Conservation (phyloP, 2,888 invertebrate genomes). For the Caenorhabditis becei region DNA sequence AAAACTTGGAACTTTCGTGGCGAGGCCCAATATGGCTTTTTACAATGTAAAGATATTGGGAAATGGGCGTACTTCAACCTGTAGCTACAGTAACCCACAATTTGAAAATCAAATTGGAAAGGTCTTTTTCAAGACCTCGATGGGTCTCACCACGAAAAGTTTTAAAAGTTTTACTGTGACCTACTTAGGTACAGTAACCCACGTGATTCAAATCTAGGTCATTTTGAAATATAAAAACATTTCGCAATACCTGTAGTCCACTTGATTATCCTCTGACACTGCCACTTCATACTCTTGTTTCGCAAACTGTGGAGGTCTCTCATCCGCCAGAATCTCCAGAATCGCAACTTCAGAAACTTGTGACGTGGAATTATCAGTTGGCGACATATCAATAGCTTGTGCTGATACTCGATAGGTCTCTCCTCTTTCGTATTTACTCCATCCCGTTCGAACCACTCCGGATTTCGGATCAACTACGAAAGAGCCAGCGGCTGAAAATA, state of each 20-base stretch:
- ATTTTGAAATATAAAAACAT: slow-evolving; percentile 1
- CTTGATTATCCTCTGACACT: slow-evolving; percentile 95
- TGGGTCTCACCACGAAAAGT: no score
- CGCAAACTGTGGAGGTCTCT: slow-evolving; percentile 97
- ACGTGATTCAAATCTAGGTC: no score
- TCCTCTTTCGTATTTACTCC: slow-evolving; percentile 70
- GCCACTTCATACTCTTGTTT: slow-evolving; percentile 95
- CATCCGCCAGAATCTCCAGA: slow-evolving; percentile 85
- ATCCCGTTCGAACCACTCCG: slow-evolving; percentile 76
- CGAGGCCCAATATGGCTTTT: no score
- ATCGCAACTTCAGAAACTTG: slow-evolving; percentile 78
- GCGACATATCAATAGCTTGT: slow-evolving; percentile 75
- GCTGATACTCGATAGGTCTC: slow-evolving; percentile 71
- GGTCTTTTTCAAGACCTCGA: no score
- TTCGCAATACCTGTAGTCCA: slow-evolving; percentile 89
- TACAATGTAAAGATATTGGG: no score
- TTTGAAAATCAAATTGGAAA: no score
- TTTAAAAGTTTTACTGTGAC: no score
- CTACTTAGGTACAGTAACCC: no score
- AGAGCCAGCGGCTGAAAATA: slow-evolving; percentile 72
- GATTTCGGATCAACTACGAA: slow-evolving; percentile 76
- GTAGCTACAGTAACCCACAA: no score
- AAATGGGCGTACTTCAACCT: no score
- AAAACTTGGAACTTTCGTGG: no score
- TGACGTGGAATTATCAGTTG: slow-evolving; percentile 60